phyloP scores from a whole-genome alignment of 2,888 invertebrate species.

The Drosophila niveifrons region DNA sequence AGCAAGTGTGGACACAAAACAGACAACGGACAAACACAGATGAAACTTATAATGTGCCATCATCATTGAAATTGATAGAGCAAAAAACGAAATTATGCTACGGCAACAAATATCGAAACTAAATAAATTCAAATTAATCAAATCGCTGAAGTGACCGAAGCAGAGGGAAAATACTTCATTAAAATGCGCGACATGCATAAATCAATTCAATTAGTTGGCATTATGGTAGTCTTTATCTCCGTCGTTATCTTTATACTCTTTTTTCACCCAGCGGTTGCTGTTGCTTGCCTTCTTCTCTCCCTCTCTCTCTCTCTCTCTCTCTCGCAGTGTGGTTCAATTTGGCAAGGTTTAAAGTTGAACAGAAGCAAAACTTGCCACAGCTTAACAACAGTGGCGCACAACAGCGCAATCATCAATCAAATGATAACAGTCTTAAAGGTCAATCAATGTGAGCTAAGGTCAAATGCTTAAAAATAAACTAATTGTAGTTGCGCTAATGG shows the following conservation, averaged over 20 bases:
- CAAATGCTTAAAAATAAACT: conserved; percentile 1
- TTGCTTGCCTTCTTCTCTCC: background rate
- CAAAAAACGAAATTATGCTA: conserved; percentile 54
- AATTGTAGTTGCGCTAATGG: background rate
- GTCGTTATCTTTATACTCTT: conserved; percentile 14
- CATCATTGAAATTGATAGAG: conserved; percentile 69
- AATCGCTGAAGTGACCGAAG: conserved; percentile 25
- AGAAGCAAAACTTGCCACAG: conserved; percentile 16
- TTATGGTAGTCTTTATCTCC: conserved; percentile 49
- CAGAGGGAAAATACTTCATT: conserved; percentile 57
- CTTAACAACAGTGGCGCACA: conserved; percentile 3
- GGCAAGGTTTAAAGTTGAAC: conserved; percentile 28
- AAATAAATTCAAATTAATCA: conserved; percentile 78
- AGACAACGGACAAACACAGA: conserved; percentile 55
- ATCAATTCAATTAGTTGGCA: conserved; percentile 78
- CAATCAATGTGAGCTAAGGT: conserved; percentile 10
- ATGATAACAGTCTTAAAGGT: conserved; percentile 22
- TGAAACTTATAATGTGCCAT: conserved; percentile 59
- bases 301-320: background rate
- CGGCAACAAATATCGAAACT: conserved; percentile 53
- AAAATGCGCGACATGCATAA: conserved; percentile 76
- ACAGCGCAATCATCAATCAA: conserved; percentile 1
- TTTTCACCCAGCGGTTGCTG: background rate
- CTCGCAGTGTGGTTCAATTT: conserved; percentile 11
- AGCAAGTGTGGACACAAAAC: conserved; percentile 73